A percentile compares a stretch with the other conserved stretches of the same genome.
Conservation (phyloP, 2,113 vertebrate genomes). For the Prionailurus bengalensis region DNA sequence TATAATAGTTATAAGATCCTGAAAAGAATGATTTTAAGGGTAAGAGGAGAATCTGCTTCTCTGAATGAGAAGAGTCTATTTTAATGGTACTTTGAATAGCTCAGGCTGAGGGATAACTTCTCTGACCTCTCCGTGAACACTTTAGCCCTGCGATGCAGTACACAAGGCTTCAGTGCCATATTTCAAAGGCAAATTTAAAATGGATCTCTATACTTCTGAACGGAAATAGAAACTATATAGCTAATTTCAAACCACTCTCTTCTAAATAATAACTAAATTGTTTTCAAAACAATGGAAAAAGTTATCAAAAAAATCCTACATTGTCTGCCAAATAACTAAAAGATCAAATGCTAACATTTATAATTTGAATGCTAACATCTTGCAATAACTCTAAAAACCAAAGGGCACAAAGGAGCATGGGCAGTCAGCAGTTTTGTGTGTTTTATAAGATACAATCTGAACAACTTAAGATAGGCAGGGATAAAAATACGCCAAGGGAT, state of each 20-base stretch:
- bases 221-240: neutral
- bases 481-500: neutral
- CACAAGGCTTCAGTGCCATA: neutral
- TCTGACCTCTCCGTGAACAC: conserved; percentile 23
- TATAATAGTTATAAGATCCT: conserved; percentile 62
- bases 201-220: neutral
- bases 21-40: conserved; percentile 75
- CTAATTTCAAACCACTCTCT: neutral
- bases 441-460: neutral
- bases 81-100: conserved; percentile 44
- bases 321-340: neutral
- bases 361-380: conserved; percentile 6
- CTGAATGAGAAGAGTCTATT: conserved; percentile 52
- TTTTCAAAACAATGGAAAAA: conserved; percentile 7
- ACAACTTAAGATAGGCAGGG: neutral
- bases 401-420: neutral
- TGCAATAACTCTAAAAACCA: neutral
- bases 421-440: neutral
- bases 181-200: conserved; percentile 55
- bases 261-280: neutral
- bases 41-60: conserved; percentile 59
- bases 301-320: neutral
- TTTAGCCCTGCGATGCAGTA: neutral
- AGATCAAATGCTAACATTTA: neutral
- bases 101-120: conserved; percentile 22